These are phyloP conservation scores for Ramphastos sulfuratus DNA, from an alignment of 2,113 vertebrate genomes.

Conservation along the genomic window DNA sequence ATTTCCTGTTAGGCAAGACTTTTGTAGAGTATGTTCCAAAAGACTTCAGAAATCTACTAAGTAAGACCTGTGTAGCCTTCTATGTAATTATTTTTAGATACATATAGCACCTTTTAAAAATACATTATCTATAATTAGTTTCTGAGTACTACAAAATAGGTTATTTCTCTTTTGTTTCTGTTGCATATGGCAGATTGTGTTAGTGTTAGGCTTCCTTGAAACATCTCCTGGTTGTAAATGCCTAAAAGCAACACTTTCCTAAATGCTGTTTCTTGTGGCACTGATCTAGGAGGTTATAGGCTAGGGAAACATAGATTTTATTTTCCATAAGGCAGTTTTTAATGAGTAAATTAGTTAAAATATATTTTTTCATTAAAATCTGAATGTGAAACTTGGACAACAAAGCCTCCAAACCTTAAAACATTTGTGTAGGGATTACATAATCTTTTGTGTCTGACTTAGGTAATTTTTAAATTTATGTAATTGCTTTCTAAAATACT, in stretches of 20 bases:
- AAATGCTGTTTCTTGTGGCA: accelerated
- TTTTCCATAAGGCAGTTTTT: background rate
- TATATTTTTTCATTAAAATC: background rate
- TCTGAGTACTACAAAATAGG: background rate
- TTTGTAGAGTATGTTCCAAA: background rate
- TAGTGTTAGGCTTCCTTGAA: background rate
- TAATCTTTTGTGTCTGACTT: background rate
- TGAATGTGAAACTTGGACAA: background rate
- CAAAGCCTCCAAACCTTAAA: background rate
- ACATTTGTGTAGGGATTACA: background rate
- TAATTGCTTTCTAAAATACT: background rate
- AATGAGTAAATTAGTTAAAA: background rate
- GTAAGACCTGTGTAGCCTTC: background rate
- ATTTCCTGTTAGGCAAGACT: background rate
- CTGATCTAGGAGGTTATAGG: background rate
- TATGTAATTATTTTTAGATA: background rate
- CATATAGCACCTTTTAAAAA: background rate
- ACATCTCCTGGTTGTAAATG: background rate
- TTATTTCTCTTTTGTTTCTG: background rate
- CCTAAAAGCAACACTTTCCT: background rate
- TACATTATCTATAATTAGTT: background rate
- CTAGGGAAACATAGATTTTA: background rate
- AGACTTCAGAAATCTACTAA: background rate
- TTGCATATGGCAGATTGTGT: background rate
- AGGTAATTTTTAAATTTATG: background rate